These are phyloP conservation scores for Buceros bicornis DNA, from an alignment of 2,797 vertebrate species.

Conservation along the genomic window DNA sequence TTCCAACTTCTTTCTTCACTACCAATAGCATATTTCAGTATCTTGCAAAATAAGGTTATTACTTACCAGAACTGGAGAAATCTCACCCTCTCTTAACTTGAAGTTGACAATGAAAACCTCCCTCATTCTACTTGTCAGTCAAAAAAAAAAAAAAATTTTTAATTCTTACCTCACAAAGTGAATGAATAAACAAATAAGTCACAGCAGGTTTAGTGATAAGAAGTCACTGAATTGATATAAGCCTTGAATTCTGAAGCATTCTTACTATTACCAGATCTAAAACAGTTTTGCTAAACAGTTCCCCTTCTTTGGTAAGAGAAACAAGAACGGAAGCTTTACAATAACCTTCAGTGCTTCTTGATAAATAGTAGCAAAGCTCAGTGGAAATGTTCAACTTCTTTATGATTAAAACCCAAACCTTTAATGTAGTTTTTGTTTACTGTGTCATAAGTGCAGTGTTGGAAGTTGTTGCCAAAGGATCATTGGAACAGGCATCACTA, in stretches of 20 bases:
- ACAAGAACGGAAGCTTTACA: conserved; percentile 63
- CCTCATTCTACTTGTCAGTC: background rate
- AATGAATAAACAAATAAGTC: conserved; percentile 24
- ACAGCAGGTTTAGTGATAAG: background rate
- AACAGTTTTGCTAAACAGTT: conserved; percentile 35
- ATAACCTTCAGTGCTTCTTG: conserved; percentile 70
- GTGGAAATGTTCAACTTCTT: conserved; percentile 79
- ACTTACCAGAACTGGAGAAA: conserved; percentile 48
- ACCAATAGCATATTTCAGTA: background rate
- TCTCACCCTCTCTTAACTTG: conserved; percentile 4
- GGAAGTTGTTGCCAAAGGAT: conserved; percentile 83
- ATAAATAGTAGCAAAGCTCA: conserved; percentile 76
- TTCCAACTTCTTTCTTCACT: background rate
- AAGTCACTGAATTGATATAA: conserved; percentile 1
- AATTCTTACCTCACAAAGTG: background rate
- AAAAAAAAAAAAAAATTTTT: background rate
- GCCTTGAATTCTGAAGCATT: background rate
- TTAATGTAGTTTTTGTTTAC: conserved; percentile 87
- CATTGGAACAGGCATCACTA: conserved; percentile 82
- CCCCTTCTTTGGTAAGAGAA: conserved; percentile 53
- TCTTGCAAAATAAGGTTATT: background rate
- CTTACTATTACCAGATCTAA: background rate
- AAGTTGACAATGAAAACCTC: background rate
- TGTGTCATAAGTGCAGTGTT: conserved; percentile 82
- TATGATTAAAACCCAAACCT: conserved; percentile 82